A percentile compares a stretch with the other conserved stretches of the same genome.
phyloP scores from a whole-genome alignment of 2,113 vertebrate species.

The Cygnus buccinator region DNA sequence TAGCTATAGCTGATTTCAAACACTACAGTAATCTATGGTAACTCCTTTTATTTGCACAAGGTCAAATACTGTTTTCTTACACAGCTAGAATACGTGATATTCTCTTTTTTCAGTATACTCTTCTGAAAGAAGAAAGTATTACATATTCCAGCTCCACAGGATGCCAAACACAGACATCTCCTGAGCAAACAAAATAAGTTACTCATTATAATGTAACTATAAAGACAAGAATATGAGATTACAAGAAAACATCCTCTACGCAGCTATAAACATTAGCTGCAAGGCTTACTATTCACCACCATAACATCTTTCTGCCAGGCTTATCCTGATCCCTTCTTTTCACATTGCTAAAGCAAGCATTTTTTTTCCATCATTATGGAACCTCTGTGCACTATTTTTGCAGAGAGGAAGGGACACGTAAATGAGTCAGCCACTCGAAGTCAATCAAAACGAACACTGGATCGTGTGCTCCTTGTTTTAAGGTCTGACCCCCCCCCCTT shows the following conservation, averaged over 20 bases:
- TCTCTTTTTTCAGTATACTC: not conserved
- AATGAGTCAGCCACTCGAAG: not conserved
- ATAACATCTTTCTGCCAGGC: not conserved
- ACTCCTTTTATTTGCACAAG: not conserved
- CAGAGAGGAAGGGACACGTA: not conserved
- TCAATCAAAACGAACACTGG: not conserved
- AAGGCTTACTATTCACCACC: not conserved
- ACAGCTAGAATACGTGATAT: not conserved
- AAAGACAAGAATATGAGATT: slow-evolving; percentile 36
- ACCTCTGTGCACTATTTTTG: not conserved
- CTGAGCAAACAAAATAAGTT: slow-evolving; percentile 31
- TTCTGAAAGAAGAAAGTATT: slow-evolving; percentile 4
- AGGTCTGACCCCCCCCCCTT: not conserved
- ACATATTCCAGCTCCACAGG: not conserved
- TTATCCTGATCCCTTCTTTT: not conserved
- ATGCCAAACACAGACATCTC: not conserved
- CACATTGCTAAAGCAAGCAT: not conserved
- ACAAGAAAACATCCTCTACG: slow-evolving; percentile 11
- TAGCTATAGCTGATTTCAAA: not conserved
- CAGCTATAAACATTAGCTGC: slow-evolving; percentile 30
- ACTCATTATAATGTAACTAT: not conserved
- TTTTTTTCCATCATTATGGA: not conserved
- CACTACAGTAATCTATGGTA: not conserved
- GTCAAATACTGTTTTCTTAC: not conserved
- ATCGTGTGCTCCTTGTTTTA: not conserved